Evolutionary conservation across 2,888 invertebrate genomes (phyloP), one percentile per base, ranked within the genome.

Genomic region (Perizoma affinitatum): DNA sequence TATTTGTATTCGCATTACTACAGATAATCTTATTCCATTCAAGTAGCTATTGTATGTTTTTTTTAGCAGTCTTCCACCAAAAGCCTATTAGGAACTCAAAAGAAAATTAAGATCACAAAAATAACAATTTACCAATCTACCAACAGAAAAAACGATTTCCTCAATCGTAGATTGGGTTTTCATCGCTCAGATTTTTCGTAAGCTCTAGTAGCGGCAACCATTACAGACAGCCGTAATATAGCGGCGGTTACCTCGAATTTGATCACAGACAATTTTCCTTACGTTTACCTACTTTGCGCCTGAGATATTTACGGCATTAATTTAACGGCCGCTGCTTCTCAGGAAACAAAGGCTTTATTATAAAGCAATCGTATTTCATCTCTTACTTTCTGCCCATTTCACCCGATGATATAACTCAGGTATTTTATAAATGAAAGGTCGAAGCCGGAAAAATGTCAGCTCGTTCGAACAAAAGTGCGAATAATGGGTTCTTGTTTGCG

Each of bases 391-490:
- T 60, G 65, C 49, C 62, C 63, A 65, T 68, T 70, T 68, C 66
- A 35, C 56, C 55, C 58, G 55, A 67, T 63, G 67, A 65, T 67
- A 66, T 69, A 66, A 67, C 66, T 68, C 66, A 70, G 70, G 69
- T 68, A 66, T 69, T 67, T 65, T 66, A 64, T 63, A 68, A 68
- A 68, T 68, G 66, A 65, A 68, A 68, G 65, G 69, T 68, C 69
- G 68, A 62, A 54, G 58, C 58, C 65, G 66, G 66, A 68, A 65
- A 68, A 70, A 70, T 70, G 68, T 66, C 69, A 65, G 63, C 69
- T 66, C 66, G 54, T 62, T 66, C 59, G 58, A 54, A 63, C 65
- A 66, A 66, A 70, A 68, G 66, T 66, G 67, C 61, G 65, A 70
- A 64, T 70, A 68, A 70, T 70, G 63, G 65, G 58, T 68, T 58